Percentiles rank a stretch among this genome's conserved stretches.
Evolutionary conservation across 2,888 invertebrate genomes (phyloP).

Genomic region (Caenorhabditis sp.): DNA sequence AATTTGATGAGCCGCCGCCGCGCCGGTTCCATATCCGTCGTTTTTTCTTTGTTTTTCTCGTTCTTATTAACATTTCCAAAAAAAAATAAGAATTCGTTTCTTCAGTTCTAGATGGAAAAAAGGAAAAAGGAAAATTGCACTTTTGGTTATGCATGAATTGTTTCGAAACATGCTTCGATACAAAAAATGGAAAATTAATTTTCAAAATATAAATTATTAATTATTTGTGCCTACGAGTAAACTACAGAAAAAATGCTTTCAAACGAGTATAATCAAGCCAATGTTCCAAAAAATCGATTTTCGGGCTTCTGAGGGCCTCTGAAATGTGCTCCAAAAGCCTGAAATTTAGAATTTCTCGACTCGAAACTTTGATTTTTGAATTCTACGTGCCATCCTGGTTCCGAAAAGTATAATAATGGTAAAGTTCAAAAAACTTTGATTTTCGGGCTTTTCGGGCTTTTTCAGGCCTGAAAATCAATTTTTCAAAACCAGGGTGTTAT

Average conservation of each 20-base stretch:
- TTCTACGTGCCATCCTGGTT: too few species aligned
- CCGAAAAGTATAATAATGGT: background rate
- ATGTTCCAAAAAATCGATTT: background rate
- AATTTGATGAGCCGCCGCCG: conserved; percentile 1
- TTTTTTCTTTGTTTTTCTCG: background rate
- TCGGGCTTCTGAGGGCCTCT: background rate
- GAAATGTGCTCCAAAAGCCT: too few species aligned
- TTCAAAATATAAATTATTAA: too few species aligned
- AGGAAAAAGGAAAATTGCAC: background rate
- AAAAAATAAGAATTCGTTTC: background rate
- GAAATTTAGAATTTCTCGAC: too few species aligned
- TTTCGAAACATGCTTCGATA: background rate
- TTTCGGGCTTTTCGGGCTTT: background rate
- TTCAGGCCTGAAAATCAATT: too few species aligned
- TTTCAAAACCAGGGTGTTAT: too few species aligned
- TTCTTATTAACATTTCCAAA: background rate
- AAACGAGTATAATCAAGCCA: background rate
- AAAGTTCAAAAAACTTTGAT: background rate
- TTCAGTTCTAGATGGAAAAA: too few species aligned
- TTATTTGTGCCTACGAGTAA: too few species aligned
- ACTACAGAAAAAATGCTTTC: too few species aligned
- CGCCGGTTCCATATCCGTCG: too few species aligned
- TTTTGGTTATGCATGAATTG: background rate
- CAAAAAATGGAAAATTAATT: too few species aligned
- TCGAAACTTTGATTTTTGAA: too few species aligned